Base-by-base conservation (phyloP, 1,140 invertebrate genomes). In the Drosophila navojoa region DNA sequence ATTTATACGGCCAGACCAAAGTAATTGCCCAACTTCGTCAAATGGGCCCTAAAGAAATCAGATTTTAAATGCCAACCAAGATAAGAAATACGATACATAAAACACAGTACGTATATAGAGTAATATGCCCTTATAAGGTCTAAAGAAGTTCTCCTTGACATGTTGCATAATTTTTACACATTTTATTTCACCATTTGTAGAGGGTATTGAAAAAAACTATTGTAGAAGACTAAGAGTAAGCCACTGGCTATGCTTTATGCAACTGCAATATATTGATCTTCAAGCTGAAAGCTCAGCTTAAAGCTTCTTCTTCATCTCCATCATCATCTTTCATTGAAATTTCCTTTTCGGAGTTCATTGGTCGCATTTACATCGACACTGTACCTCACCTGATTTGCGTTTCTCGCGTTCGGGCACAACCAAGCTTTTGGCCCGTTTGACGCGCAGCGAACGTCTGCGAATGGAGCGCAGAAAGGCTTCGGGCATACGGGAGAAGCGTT, bases 351-450 rank as follows among this genome's bases (percentile, higher is more conserved):
- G 19, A 25, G 47, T 25, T 25, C 59, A 44, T 45, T 35, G 66
- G 81, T 80, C 81, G 78, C 87, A 68, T 66, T 79, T 70, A 71
- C 67, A 77, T 85, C 80, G 89, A 91, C 90, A 91, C 90, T 85
- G 80, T 91, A 91, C 93, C 95, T 95, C 93, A 96, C 95, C 95
- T 91, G 95, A 96, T 92, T 96, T 96, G 85, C 95, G 92, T 92
- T 96, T 96, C 91, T 96, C 95, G 64, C 93, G 93, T 77, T 92
- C 87, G 13, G 94, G 93, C 16, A 95, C 93, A 11, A 95, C 94
- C 67, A 95, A 91, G 45, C 94, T 95, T 91, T 95, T 96, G 66
- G 95, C 94, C 74, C 95, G 93, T 91, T 95, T 96, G 7, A 95
- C 94, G 52, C 95, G 91, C 68, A 96, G 90, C 0, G 95, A 96